Percentiles rank a stretch among this genome's conserved stretches.
Conservation (phyloP, 2,113 vertebrate genomes). For the Theristicus caerulescens region DNA sequence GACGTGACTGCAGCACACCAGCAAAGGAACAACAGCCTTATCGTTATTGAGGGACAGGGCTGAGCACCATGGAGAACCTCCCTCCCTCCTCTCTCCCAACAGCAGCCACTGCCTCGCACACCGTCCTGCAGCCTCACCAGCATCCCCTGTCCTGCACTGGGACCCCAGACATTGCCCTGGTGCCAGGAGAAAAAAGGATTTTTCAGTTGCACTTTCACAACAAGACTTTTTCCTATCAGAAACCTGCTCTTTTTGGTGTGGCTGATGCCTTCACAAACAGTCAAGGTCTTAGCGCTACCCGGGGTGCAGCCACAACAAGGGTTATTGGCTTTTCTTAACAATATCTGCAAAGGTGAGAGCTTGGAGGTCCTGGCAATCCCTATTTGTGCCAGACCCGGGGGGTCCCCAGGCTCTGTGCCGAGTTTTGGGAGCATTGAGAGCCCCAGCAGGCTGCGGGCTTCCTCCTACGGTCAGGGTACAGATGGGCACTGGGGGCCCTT, state of each 20-base stretch:
- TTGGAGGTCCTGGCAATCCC: background rate
- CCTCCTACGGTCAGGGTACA: accelerated
- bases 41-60: background rate
- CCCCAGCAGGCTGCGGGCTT: no score
- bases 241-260: background rate
- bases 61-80: background rate
- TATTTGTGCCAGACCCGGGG: background rate
- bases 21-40: background rate
- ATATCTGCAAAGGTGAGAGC: background rate
- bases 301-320: background rate
- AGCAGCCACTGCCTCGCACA: background rate
- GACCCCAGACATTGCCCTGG: no score
- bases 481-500: background rate
- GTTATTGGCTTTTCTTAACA: background rate
- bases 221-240: background rate
- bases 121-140: background rate
- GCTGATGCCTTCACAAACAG: background rate
- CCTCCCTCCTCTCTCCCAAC: background rate
- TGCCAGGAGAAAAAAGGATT: background rate
- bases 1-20: background rate
- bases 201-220: background rate
- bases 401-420: background rate
- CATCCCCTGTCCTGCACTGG: background rate
- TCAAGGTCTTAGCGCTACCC: background rate
- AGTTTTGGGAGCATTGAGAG: background rate